Evolutionary conservation across 2,113 vertebrate genomes (phyloP).

Genomic region (Bubo scandiacus): DNA sequence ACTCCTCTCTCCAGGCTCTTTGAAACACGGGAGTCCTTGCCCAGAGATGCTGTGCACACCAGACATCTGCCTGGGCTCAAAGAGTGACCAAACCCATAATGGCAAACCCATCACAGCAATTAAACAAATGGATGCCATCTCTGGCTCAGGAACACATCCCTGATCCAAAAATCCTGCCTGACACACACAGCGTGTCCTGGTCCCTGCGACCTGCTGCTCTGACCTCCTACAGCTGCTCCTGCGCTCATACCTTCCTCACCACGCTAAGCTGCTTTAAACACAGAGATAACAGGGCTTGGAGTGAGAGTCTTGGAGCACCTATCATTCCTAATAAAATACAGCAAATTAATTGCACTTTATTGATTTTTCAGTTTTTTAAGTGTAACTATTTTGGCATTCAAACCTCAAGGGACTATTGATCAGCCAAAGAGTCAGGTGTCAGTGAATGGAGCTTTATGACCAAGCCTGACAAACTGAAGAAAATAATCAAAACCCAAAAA

Average conservation of each 20-base stretch:
- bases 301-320: background rate
- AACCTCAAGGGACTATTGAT: background rate
- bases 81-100: background rate
- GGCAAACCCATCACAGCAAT: background rate
- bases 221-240: background rate
- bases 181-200: background rate
- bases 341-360: slow-evolving; percentile 47
- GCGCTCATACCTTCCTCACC: background rate
- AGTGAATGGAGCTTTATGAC: background rate
- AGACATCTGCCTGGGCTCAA: background rate
- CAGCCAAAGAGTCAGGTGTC: background rate
- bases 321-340: slow-evolving; percentile 39
- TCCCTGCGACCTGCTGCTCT: background rate
- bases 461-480: background rate
- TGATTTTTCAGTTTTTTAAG: slow-evolving; percentile 41
- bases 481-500: background rate
- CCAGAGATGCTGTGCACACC: background rate
- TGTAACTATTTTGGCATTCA: slow-evolving; percentile 48
- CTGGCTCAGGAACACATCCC: background rate
- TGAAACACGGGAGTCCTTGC: background rate
- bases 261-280: background rate
- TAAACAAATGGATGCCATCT: background rate
- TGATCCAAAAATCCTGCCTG: background rate
- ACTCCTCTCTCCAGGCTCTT: background rate
- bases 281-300: background rate